phyloP scores from a whole-genome alignment of 2,797 vertebrate species.

The Anguilla pacifica region DNA sequence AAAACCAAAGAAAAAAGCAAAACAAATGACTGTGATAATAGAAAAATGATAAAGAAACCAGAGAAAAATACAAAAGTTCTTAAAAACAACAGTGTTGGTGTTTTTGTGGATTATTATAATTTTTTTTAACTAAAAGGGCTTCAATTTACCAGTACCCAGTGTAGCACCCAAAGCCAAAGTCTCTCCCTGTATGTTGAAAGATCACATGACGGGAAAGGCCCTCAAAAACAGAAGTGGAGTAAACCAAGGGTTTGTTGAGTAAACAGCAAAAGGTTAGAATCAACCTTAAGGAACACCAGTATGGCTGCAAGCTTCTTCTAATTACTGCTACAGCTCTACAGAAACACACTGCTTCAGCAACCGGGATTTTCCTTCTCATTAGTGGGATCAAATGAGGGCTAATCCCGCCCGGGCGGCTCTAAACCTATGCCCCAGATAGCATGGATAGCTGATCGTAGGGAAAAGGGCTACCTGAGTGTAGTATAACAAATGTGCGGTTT shows the following conservation, averaged over 20 bases:
- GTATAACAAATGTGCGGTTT: not conserved
- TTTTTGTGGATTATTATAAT: not conserved
- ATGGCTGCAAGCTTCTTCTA: not conserved
- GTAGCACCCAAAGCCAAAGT: not conserved
- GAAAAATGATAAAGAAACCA: too few relatives aligned
- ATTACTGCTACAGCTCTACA: not conserved
- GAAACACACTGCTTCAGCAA: not conserved
- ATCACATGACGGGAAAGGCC: constrained; percentile 37
- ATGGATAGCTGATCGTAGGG: not conserved
- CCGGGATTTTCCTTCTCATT: not conserved
- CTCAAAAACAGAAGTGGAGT: not conserved
- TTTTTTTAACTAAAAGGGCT: constrained; percentile 14
- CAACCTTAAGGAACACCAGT: constrained; percentile 52
- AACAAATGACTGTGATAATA: not conserved
- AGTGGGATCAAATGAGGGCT: constrained; percentile 8
- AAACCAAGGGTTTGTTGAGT: constrained; percentile 65
- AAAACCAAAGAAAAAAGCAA: not conserved
- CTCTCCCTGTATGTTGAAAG: not conserved
- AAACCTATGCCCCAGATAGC: not conserved
- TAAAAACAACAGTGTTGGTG: not conserved
- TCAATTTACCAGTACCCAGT: not conserved
- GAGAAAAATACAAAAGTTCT: not conserved
- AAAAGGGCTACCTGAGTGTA: not conserved
- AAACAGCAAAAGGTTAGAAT: constrained; percentile 61
- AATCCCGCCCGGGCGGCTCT: not conserved